These are phyloP conservation scores for Oegoconia quadripuncta DNA, from an alignment of 2,888 invertebrate species.

Conservation along the genomic window DNA sequence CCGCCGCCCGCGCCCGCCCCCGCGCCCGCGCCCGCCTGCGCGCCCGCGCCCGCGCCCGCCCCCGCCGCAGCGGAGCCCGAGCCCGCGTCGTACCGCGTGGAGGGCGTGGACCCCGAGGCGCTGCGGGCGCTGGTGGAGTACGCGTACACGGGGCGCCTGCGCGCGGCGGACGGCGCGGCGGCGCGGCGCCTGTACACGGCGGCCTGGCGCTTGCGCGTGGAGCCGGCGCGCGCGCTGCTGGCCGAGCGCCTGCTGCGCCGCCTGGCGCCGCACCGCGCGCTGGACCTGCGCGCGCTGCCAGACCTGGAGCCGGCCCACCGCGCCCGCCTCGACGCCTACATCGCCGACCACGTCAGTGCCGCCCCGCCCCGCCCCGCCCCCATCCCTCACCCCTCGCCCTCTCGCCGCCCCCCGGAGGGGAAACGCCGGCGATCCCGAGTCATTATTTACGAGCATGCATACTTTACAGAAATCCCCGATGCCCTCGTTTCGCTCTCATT, in stretches of 20 bases:
- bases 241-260: constrained; percentile 81
- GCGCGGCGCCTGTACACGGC: constrained; percentile 89
- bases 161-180: constrained; percentile 62
- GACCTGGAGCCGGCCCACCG: constrained; percentile 79
- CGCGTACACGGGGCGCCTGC: constrained; percentile 86
- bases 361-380: no score
- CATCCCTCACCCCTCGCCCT: not conserved
- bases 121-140: constrained; percentile 88
- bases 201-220: constrained; percentile 88
- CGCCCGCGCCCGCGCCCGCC: constrained; percentile 86
- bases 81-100: constrained; percentile 20
- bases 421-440: not conserved
- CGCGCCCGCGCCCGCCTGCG: constrained; percentile 85
- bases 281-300: constrained; percentile 81
- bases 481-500: not conserved
- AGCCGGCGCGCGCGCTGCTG: constrained; percentile 84
- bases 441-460: not conserved
- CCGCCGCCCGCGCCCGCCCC: constrained; percentile 62
- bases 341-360: constrained; percentile 81
- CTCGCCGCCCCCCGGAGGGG: not conserved
- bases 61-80: constrained; percentile 76
- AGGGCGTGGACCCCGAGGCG: constrained; percentile 70
- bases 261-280: constrained; percentile 79
- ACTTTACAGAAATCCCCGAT: not conserved
- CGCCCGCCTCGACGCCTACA: constrained; percentile 81